Percentiles rank a stretch among this genome's conserved stretches.
These are phyloP conservation scores for Momotus momota DNA, from an alignment of 2,797 vertebrate species.

Conservation along the genomic window DNA sequence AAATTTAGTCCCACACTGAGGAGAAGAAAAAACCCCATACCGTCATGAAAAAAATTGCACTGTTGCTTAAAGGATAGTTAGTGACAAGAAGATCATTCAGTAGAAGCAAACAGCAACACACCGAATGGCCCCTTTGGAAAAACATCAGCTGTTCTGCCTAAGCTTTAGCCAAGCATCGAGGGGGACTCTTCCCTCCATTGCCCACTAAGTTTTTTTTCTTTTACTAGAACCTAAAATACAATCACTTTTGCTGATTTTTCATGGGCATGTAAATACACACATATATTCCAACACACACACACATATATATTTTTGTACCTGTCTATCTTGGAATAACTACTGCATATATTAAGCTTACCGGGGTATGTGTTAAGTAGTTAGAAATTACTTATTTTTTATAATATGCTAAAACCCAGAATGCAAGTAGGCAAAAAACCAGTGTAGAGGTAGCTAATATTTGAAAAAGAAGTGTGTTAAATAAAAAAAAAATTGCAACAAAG, in stretches of 20 bases:
- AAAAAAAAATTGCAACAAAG: neutral
- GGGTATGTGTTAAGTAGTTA: neutral
- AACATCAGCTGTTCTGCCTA: slow-evolving; percentile 23
- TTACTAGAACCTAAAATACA: neutral
- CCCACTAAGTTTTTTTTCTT: neutral
- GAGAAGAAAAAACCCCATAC: neutral
- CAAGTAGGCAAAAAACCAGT: neutral
- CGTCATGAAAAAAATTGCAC: neutral
- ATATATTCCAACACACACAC: too few relatives aligned
- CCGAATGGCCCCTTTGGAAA: neutral
- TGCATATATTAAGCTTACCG: neutral
- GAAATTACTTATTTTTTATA: neutral
- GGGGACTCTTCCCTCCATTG: neutral
- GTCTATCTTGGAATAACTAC: neutral
- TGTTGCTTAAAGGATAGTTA: neutral
- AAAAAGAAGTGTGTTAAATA: neutral
- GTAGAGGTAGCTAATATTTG: neutral
- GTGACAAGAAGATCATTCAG: neutral
- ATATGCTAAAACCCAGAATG: neutral
- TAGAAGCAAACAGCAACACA: slow-evolving; percentile 13
- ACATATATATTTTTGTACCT: neutral
- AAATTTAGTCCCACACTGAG: neutral
- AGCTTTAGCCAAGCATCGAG: neutral
- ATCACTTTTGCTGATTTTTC: neutral
- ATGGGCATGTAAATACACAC: neutral